Base-by-base conservation (phyloP, 2,888 invertebrate genomes). In the Cosmia pyralina region DNA sequence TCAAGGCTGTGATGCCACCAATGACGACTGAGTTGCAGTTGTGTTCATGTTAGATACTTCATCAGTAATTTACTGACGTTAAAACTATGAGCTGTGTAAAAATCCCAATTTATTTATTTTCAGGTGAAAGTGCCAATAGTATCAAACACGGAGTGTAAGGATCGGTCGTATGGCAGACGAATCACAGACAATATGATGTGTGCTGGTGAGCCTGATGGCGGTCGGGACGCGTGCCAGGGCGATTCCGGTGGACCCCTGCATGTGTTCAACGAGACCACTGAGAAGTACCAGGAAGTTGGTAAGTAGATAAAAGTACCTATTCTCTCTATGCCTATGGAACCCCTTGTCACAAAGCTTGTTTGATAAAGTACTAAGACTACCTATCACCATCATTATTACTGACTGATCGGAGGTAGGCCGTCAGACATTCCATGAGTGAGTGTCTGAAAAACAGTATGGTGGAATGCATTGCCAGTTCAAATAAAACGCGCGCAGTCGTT, bases 181-280 rank as follows among this genome's bases (percentile, higher is more conserved):
- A 98, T 98, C 75, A 98, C 98, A 0, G 97, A 97, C 48, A 98
- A 98, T 90, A 98, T 98, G 98, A 88, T 98, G 83, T 98, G 98
- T 89, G 98, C 98, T 11, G 98, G 98, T 0, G 97, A 97, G 89
- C 93, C 96, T 0, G 96, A 97, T 53, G 98, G 98, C 10, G 97
- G 97, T 64, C 97, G 97, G 73, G 98, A 98, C 93, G 98, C 98
- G 11, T 98, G 98, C 92, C 98, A 98, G 97, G 98, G 98, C 2
- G 98, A 98, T 93, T 98, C 98, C 77, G 98, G 98, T 19, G 98
- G 98, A 28, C 98, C 98, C 0, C 92, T 98, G 41, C 98, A 98
- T 85, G 92, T 97, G 3, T 90, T 95, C 52, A 97, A 97, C 81
- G 93, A 94, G 22, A 91, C 93, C 58, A 96, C 94, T 3, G 93